phyloP scores from a whole-genome alignment of 2,113 vertebrate genomes.

The Carassius auratus region DNA sequence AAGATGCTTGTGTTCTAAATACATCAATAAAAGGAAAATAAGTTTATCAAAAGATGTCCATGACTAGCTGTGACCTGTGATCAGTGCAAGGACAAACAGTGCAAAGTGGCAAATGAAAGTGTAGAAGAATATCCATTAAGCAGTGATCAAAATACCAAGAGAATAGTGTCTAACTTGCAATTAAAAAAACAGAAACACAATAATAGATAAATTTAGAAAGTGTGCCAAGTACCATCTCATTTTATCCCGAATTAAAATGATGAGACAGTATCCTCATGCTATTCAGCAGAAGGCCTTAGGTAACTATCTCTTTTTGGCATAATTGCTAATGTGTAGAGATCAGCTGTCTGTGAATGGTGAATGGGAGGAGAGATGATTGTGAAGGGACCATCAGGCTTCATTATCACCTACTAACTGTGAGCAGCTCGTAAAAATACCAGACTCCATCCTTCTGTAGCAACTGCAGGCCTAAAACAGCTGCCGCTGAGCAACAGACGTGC shows the following conservation, averaged over 20 bases:
- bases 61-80: neutral
- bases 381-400: constrained; percentile 26
- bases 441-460: neutral
- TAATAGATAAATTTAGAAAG: neutral
- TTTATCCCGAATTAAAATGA: neutral
- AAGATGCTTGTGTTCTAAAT: neutral
- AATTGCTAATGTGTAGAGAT: neutral
- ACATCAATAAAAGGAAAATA: neutral
- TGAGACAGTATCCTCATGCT: neutral
- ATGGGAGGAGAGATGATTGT: neutral
- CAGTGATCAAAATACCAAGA: neutral
- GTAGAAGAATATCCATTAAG: neutral
- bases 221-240: neutral
- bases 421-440: constrained; percentile 17
- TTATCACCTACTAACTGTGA: constrained; percentile 51
- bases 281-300: neutral
- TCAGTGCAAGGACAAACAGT: neutral
- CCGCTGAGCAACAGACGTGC: neutral
- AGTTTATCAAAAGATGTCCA: neutral
- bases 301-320: constrained; percentile 10
- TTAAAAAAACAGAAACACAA: neutral
- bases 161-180: neutral
- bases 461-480: constrained; percentile 37
- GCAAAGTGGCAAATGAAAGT: neutral
- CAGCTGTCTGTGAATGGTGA: constrained; percentile 20